Base-by-base conservation (phyloP, 2,888 invertebrate species). In the Calephelis perditalis region DNA sequence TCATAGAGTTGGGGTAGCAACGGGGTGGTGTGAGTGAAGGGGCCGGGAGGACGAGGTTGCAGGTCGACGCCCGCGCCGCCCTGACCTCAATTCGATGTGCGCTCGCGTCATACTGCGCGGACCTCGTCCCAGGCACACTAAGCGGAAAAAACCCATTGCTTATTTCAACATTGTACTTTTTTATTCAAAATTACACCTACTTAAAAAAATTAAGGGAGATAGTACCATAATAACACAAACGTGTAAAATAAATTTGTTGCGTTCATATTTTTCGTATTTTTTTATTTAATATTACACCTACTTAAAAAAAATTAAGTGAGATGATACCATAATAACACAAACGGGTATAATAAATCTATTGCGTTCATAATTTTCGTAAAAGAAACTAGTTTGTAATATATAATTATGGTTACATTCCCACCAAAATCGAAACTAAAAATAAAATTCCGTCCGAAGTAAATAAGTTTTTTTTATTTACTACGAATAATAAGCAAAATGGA, bases 1-100 rank as follows among this genome's bases (percentile, higher is more conserved):
- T 65, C 62, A 73, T 74, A 70, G 71, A 66, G 70, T 71, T 67
- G 68, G 69, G 69, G 71, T 67, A 67, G 69, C 69, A 68, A 44
- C 65, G 66, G 71, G 62, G 64, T 64, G 71, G 76, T 52, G 52
- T 52, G 74, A 79, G 62, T 65, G 63, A 68, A 60, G 63, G 68
- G 70, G 67, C 70, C 70, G 71, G 71, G 70, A 65, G 73, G 73
- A 76, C 75, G 82, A 79, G 82, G 81, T 82, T 77, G 79, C 81
- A 75, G 89, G 86, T 91, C 89, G 89, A 82, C 85, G 88, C 68
- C 89, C 88, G 86, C 88, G 88, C 81, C 85, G 88, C 89, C 87
- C 86, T 89, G 87, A 90, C 90, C 89, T 78, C 87, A 88, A 88
- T 89, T 75, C 76, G 81, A 74, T 73, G 74, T 76, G 82, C 82